phyloP scores from a whole-genome alignment of 2,888 invertebrate genomes.

The Julus scanicus region DNA sequence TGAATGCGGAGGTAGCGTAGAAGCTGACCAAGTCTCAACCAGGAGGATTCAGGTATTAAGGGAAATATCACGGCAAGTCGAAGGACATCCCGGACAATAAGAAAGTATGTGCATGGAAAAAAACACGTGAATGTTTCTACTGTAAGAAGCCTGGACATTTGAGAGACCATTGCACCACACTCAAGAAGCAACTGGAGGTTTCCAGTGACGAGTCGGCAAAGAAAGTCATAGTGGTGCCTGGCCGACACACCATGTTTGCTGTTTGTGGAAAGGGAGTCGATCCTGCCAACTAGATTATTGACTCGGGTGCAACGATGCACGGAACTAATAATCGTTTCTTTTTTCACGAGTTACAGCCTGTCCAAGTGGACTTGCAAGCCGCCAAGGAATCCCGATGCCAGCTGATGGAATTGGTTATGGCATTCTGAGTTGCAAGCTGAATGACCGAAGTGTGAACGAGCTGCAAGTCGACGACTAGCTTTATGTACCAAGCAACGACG shows the following conservation, averaged over 20 bases:
- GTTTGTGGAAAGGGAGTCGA: background rate
- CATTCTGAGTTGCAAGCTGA: background rate
- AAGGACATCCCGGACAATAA: background rate
- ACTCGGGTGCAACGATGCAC: background rate
- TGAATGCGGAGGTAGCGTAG: background rate
- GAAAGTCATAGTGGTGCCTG: background rate
- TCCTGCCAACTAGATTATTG: background rate
- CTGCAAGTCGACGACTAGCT: background rate
- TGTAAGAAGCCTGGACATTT: background rate
- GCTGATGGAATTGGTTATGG: background rate
- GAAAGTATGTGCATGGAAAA: background rate
- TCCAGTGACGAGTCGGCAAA: background rate
- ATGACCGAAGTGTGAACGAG: background rate
- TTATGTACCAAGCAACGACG: background rate
- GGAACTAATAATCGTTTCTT: background rate
- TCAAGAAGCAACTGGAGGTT: background rate
- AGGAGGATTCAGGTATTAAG: background rate
- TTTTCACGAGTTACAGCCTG: background rate
- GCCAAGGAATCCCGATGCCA: background rate
- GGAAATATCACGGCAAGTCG: background rate
- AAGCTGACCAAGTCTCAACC: background rate
- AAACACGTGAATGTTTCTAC: background rate
- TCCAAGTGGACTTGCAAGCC: background rate
- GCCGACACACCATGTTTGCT: background rate
- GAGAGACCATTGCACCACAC: background rate